Conservation (phyloP, 1,140 invertebrate genomes). For the Drosophila hydei region DNA sequence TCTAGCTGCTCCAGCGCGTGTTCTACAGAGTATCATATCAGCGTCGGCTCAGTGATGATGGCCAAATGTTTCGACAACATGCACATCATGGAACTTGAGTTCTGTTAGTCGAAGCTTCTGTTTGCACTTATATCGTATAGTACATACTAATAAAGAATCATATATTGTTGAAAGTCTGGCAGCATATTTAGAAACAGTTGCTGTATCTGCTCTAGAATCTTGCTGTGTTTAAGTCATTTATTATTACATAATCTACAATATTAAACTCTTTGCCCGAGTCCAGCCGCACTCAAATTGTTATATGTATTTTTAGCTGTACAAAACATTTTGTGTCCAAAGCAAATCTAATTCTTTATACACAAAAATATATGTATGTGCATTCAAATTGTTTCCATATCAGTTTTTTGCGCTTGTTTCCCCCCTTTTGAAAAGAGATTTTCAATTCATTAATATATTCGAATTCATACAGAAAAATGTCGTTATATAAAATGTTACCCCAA, state of each 20-base stretch:
- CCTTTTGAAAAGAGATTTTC: constrained; percentile 3
- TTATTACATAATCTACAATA: too few relatives aligned
- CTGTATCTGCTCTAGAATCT: too few relatives aligned
- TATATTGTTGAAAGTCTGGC: too few relatives aligned
- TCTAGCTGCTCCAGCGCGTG: constrained; percentile 37
- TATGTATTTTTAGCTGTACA: too few relatives aligned
- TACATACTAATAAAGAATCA: too few relatives aligned
- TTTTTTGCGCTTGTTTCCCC: background rate
- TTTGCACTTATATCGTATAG: too few relatives aligned
- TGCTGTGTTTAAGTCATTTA: too few relatives aligned
- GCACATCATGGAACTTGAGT: background rate
- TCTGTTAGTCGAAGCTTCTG: too few relatives aligned
- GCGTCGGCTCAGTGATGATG: background rate
- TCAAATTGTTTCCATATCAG: background rate
- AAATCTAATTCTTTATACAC: background rate
- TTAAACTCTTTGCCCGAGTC: too few relatives aligned
- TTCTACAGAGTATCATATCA: constrained; percentile 43
- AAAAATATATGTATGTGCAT: too few relatives aligned
- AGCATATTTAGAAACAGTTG: too few relatives aligned
- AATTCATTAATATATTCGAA: constrained; percentile 5
- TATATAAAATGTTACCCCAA: constrained; percentile 14
- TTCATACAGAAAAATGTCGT: constrained; percentile 17
- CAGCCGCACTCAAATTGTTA: too few relatives aligned
- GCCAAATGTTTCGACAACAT: background rate
- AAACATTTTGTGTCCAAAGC: background rate